Evolutionary conservation across 2,888 invertebrate genomes (phyloP), one percentile per base, ranked within the genome.

Genomic region (Nomada lathburiana): DNA sequence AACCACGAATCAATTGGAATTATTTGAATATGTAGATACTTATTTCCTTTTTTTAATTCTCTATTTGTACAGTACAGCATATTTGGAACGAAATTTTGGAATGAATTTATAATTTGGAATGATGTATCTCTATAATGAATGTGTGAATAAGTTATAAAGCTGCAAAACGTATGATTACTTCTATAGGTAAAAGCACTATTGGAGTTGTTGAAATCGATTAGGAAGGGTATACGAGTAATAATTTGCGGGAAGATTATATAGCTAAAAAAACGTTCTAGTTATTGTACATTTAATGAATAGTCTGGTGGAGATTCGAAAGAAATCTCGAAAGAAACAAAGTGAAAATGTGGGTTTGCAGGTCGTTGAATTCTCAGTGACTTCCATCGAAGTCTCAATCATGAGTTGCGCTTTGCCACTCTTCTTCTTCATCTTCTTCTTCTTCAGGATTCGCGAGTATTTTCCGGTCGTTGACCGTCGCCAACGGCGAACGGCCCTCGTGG

Each of bases 281-380:
- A 7, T 36, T 23, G 1, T n/a, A 13, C 13, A n/a, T 57, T 68
- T 63, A 64, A 68, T 26, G 16, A 18, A 47, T 2, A 20, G 3
- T 9, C 20, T 55, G 13, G n/a, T 10, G 23, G 16, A 23, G 52
- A 36, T 53, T 36, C 26, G 26, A 42, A 20, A 42, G 53, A 11
- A 36, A 26, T 10, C 29, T 52, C 7, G 47, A 23, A 59, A 53
- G 65, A 63, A 67, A 60, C 23, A 9, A 55, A 76, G 68, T 68
- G 82, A 77, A 85, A 90, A 90, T 90, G 87, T 90, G 83, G 91
- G 91, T 90, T 87, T 90, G 83, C 89, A 62, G 89, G 91, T 90
- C 90, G 88, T 65, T 42, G 76, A 83, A 83, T 83, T 78, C 79
- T 81, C 72, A 83, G 77, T 79, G 86, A 80, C 76, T 79, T 83